These are phyloP conservation scores for Oryzaephilus surinamensis DNA, from an alignment of 1,140 invertebrate species.

Conservation along the genomic window DNA sequence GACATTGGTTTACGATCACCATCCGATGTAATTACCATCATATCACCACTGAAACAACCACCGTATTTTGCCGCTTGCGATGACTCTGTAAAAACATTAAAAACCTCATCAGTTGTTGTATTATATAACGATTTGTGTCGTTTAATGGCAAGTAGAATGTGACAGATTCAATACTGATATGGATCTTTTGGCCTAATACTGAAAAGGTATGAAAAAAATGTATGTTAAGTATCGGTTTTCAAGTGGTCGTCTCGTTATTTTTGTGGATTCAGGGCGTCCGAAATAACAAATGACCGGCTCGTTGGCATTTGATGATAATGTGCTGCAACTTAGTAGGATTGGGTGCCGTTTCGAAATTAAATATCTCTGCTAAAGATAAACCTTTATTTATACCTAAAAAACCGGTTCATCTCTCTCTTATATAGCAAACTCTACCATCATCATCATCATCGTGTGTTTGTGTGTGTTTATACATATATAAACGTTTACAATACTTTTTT, in stretches of 20 bases:
- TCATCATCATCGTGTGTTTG: too few relatives aligned
- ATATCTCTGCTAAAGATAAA: constrained; percentile 27
- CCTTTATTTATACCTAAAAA: constrained; percentile 23
- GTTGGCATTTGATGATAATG: constrained; percentile 30
- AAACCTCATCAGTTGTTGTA: too few relatives aligned
- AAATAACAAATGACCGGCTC: constrained; percentile 30
- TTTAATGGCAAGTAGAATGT: too few relatives aligned
- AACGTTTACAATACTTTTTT: too few relatives aligned
- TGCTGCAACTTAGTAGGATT: constrained; percentile 20
- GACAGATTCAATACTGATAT: neutral
- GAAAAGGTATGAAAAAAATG: neutral
- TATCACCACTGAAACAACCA: constrained; percentile 68
- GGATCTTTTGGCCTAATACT: neutral
- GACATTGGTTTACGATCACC: constrained; percentile 51
- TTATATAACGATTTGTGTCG: too few relatives aligned
- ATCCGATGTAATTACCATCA: constrained; percentile 46
- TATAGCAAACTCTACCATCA: too few relatives aligned
- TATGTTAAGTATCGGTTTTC: neutral
- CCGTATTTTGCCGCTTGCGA: constrained; percentile 71
- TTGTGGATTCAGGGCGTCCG: too few relatives aligned
- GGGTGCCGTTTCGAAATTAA: constrained; percentile 29
- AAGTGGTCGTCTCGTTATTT: neutral
- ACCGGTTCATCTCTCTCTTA: too few relatives aligned
- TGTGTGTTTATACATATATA: too few relatives aligned
- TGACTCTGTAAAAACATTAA: constrained; percentile 63